Evolutionary conservation across 92 coral and sea anemone species (phyloP).

Genomic region (Epizoanthus rinbou): DNA sequence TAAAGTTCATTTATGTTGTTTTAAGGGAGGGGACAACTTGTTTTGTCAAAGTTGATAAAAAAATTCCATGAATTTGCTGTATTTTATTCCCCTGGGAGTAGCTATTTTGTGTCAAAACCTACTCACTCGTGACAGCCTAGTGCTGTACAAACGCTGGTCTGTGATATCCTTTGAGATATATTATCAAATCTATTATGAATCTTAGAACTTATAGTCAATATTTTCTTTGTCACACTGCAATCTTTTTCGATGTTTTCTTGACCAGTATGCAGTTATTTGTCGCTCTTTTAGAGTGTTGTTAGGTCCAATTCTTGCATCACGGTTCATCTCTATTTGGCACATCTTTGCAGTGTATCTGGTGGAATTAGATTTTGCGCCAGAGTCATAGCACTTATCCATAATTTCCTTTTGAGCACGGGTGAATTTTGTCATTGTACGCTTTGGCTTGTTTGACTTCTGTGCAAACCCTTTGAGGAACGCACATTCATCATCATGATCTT

Average conservation of each 20-base stretch:
- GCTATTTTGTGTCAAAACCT: no score
- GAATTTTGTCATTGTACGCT: not conserved
- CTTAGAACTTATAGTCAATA: no score
- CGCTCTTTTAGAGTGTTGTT: not conserved
- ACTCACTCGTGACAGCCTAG: no score
- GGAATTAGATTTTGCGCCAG: conserved; percentile 28
- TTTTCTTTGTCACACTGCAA: not conserved
- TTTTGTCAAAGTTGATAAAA: no score
- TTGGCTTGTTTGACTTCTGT: conserved; percentile 7
- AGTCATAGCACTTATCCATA: conserved; percentile 18
- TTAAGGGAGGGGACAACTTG: no score
- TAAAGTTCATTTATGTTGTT: no score
- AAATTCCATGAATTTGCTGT: no score
- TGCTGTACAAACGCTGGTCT: no score
- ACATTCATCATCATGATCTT: not conserved
- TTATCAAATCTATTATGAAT: no score
- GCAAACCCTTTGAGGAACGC: not conserved
- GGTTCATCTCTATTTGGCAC: conserved; percentile 18
- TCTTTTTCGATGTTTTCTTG: conserved; percentile 18
- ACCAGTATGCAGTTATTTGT: conserved; percentile 20
- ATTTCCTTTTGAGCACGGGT: not conserved
- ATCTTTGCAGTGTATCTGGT: conserved; percentile 30
- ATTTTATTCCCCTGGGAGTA: no score
- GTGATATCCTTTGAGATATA: no score
- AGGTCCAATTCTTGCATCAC: conserved; percentile 8